phyloP scores from a whole-genome alignment of 2,888 invertebrate species.

The Acanthococcus lagerstroemiae region DNA sequence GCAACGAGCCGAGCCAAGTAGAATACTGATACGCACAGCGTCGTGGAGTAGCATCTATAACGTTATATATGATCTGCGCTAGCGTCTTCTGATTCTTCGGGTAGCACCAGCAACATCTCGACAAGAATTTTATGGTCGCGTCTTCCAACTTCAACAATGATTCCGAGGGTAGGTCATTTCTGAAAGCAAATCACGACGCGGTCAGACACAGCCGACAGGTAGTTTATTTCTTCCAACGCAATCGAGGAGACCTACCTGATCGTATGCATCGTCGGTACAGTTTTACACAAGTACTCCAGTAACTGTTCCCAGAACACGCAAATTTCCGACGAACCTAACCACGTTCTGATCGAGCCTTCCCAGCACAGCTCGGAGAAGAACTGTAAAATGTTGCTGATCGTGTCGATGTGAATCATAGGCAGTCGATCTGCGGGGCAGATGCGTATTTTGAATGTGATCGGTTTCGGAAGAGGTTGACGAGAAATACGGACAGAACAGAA shows the following conservation, averaged over 20 bases:
- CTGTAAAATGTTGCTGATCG: slow-evolving; percentile 58
- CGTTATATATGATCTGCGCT: slow-evolving; percentile 56
- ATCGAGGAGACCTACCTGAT: slow-evolving; percentile 9
- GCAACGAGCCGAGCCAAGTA: background rate
- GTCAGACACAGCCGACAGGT: too few species aligned
- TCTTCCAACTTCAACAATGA: slow-evolving; percentile 51
- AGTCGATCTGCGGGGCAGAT: slow-evolving; percentile 36
- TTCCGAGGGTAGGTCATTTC: slow-evolving; percentile 37
- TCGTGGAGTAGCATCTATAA: slow-evolving; percentile 39
- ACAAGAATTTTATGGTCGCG: slow-evolving; percentile 69
- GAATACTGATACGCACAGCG: slow-evolving; percentile 11
- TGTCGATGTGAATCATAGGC: slow-evolving; percentile 50
- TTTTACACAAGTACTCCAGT: slow-evolving; percentile 22
- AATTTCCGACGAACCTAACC: slow-evolving; percentile 72
- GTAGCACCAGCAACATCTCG: slow-evolving; percentile 75
- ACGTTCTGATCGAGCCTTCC: slow-evolving; percentile 72
- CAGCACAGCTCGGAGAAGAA: slow-evolving; percentile 73
- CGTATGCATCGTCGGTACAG: slow-evolving; percentile 14
- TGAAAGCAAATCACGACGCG: background rate
- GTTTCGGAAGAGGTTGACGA: too few species aligned
- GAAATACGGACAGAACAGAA: too few species aligned
- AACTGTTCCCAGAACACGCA: slow-evolving; percentile 78
- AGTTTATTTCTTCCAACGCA: too few species aligned
- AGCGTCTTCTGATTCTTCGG: slow-evolving; percentile 71
- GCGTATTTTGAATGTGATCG: too few species aligned